A percentile compares a stretch with the other conserved stretches of the same genome.
Evolutionary conservation across 2,888 invertebrate species (phyloP).

Genomic region (Agapostemon virescens): DNA sequence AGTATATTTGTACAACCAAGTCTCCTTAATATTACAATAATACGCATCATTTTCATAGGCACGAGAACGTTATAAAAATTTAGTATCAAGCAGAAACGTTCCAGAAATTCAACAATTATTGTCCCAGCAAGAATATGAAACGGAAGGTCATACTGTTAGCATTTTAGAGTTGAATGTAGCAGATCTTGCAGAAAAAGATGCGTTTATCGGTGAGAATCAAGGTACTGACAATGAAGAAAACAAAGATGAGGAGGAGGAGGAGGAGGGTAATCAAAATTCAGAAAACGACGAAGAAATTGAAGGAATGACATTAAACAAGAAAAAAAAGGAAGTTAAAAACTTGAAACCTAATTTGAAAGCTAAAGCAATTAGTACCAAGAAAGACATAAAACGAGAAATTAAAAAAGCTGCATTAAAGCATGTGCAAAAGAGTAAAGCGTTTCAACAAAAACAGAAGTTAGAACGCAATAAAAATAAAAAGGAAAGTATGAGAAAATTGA

Average conservation of each 20-base stretch:
- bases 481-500: conserved; percentile 75
- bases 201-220: conserved; percentile 88
- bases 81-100: conserved; percentile 87
- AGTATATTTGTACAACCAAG: conserved; percentile 55
- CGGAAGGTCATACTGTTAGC: conserved; percentile 89
- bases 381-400: conserved; percentile 86
- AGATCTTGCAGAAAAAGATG: conserved; percentile 86
- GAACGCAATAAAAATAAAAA: conserved; percentile 87
- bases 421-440: conserved; percentile 89
- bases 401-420: conserved; percentile 88
- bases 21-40: not conserved
- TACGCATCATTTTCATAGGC: conserved; percentile 78
- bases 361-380: conserved; percentile 80
- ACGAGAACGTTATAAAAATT: conserved; percentile 86
- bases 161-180: conserved; percentile 88
- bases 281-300: conserved; percentile 77
- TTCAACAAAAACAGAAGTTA: conserved; percentile 87
- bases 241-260: conserved; percentile 62
- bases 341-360: conserved; percentile 72
- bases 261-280: conserved; percentile 71
- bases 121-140: conserved; percentile 86
- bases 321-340: conserved; percentile 53
- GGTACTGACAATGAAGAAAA: conserved; percentile 77
- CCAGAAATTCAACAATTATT: conserved; percentile 87
- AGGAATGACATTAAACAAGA: conserved; percentile 81